These are phyloP conservation scores for Eilema griseolum DNA, from an alignment of 2,888 invertebrate species.

Conservation along the genomic window DNA sequence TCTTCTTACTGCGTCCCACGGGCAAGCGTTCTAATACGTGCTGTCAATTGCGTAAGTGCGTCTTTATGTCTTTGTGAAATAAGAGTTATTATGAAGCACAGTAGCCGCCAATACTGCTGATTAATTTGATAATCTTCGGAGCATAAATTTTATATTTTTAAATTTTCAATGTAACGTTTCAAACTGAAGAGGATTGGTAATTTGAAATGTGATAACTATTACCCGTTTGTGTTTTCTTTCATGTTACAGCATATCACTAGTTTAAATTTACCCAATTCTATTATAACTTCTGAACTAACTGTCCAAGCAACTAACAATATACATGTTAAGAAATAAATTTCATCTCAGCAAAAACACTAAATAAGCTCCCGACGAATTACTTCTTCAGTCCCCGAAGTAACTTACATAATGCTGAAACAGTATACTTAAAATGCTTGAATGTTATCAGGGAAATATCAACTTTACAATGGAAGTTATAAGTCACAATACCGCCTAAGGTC, in stretches of 20 bases:
- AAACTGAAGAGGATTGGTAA: too few relatives aligned
- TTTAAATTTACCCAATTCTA: constrained; percentile 29
- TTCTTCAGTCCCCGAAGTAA: constrained; percentile 56
- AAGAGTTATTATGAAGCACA: background rate
- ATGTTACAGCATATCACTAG: too few relatives aligned
- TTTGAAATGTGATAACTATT: too few relatives aligned
- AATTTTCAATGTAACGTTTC: too few relatives aligned
- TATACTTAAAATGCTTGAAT: constrained; percentile 58
- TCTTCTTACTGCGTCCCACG: constrained; percentile 59
- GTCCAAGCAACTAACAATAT: constrained; percentile 37
- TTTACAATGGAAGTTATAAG: constrained; percentile 52
- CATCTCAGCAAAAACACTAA: constrained; percentile 52
- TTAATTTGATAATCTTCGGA: too few relatives aligned
- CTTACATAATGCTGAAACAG: constrained; percentile 65
- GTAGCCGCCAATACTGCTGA: background rate
- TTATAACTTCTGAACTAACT: constrained; percentile 18
- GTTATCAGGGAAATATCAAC: constrained; percentile 58
- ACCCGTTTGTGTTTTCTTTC: too few relatives aligned
- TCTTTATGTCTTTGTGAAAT: constrained; percentile 49
- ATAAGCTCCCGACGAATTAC: constrained; percentile 57
- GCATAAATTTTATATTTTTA: too few relatives aligned
- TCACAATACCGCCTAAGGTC: constrained; percentile 47
- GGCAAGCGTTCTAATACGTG: constrained; percentile 53
- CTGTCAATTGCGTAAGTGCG: constrained; percentile 60
- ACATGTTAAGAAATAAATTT: constrained; percentile 49